phyloP scores from a whole-genome alignment of 2,888 invertebrate species.

The Caenorhabditis sp. region DNA sequence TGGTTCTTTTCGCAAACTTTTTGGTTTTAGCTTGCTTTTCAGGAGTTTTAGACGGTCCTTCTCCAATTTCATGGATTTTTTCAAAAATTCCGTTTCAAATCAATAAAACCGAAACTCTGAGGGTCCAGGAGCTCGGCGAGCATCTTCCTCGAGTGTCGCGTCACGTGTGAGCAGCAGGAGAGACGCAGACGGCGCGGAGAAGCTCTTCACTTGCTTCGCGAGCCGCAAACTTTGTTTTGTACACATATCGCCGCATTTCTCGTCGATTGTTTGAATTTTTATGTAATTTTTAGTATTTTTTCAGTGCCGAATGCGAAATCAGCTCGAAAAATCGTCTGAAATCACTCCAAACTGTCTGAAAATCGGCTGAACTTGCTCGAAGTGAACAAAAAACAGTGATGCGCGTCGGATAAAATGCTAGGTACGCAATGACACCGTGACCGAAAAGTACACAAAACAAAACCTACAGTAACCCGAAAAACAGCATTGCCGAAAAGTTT shows the following conservation, averaged over 20 bases:
- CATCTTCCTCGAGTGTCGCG: no score
- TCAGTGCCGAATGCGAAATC: background rate
- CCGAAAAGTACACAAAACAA: background rate
- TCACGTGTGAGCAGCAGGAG: constrained; percentile 14
- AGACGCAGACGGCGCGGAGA: constrained; percentile 17
- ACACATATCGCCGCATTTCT: no score
- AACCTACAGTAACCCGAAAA: constrained; percentile 8
- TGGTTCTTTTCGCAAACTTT: no score
- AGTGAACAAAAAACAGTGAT: background rate
- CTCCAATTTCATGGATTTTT: no score
- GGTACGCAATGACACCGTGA: constrained; percentile 10
- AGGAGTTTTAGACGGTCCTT: no score
- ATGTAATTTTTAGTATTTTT: background rate
- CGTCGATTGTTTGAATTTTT: no score
- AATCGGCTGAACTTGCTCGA: background rate
- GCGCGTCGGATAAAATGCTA: constrained; percentile 25
- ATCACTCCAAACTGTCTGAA: background rate
- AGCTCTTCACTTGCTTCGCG: background rate
- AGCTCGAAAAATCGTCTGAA: no score
- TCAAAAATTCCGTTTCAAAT: no score
- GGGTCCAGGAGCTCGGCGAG: background rate
- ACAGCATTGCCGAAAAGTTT: constrained; percentile 54
- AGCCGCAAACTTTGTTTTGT: no score
- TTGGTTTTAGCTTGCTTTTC: no score
- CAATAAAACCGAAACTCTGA: no score